phyloP scores from a whole-genome alignment of 2,888 invertebrate species.

The Brachypalpus laphriformis region DNA sequence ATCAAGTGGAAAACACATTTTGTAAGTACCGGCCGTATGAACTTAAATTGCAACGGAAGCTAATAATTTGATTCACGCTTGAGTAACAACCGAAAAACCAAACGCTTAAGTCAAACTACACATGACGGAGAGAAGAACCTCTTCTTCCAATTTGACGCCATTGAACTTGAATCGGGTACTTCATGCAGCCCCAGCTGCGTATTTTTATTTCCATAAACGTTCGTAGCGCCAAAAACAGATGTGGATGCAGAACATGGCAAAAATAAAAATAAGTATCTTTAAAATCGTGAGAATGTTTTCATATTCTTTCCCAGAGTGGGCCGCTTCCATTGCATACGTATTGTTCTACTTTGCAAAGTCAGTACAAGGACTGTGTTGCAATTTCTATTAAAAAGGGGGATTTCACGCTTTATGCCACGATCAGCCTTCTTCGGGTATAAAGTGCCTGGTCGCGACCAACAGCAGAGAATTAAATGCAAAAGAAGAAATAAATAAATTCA shows the following conservation, averaged over 20 bases:
- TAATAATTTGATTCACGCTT: constrained; percentile 44
- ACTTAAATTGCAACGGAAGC: constrained; percentile 39
- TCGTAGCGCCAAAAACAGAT: constrained; percentile 61
- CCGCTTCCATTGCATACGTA: constrained; percentile 37
- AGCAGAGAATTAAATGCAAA: constrained; percentile 58
- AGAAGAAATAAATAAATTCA: constrained; percentile 14
- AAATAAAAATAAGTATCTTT: constrained; percentile 6
- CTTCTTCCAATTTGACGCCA: constrained; percentile 53
- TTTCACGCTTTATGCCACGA: constrained; percentile 66
- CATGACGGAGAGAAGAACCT: neutral
- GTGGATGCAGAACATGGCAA: constrained; percentile 26
- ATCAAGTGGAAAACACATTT: neutral
- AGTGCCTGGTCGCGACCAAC: constrained; percentile 45
- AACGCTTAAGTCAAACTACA: constrained; percentile 11
- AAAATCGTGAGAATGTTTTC: constrained; percentile 67
- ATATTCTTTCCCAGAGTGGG: constrained; percentile 48
- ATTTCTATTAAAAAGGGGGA: constrained; percentile 49
- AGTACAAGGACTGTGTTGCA: constrained; percentile 33
- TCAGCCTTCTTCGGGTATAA: constrained; percentile 21
- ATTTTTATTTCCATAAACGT: neutral
- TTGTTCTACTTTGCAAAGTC: constrained; percentile 40
- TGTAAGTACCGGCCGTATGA: neutral
- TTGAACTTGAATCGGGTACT: constrained; percentile 62
- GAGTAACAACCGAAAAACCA: constrained; percentile 1
- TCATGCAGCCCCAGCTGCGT: constrained; percentile 21